Evolutionary conservation across 2,888 invertebrate species (phyloP).

Genomic region (Agapostemon virescens): DNA sequence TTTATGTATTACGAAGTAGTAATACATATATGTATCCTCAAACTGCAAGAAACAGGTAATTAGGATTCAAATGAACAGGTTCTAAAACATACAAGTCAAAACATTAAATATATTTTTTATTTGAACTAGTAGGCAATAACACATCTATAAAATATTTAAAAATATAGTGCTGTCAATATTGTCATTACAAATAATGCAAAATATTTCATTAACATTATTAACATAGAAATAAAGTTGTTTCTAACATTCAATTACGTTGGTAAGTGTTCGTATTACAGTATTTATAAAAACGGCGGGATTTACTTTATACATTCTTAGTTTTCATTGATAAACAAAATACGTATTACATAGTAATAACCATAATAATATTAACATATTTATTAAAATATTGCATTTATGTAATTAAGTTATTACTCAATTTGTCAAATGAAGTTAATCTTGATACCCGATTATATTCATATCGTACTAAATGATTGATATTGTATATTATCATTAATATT

Average conservation of each 20-base stretch:
- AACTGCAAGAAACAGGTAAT: not conserved
- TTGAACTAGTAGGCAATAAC: constrained; percentile 4
- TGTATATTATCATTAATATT: constrained; percentile 5
- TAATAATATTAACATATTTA: constrained; percentile 5
- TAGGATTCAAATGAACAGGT: not conserved
- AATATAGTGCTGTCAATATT: not conserved
- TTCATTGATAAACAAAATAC: not conserved
- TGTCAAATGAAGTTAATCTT: constrained; percentile 7
- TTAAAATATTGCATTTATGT: constrained; percentile 28
- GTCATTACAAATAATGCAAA: not conserved
- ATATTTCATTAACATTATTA: constrained; percentile 14
- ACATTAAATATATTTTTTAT: not conserved
- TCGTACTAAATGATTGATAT: constrained; percentile 15
- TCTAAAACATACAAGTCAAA: constrained; percentile 4
- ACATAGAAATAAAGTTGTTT: not conserved
- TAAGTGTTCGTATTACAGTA: not conserved
- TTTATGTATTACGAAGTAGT: not conserved
- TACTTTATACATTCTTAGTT: constrained; percentile 3
- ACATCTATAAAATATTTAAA: constrained; percentile 1
- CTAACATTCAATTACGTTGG: not conserved
- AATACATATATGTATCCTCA: not conserved
- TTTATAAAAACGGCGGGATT: not conserved
- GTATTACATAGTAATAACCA: not conserved
- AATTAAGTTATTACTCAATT: constrained; percentile 11
- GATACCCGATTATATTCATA: not conserved